Conservation (phyloP, 2,797 vertebrate genomes). For the Cossypha heuglini region DNA sequence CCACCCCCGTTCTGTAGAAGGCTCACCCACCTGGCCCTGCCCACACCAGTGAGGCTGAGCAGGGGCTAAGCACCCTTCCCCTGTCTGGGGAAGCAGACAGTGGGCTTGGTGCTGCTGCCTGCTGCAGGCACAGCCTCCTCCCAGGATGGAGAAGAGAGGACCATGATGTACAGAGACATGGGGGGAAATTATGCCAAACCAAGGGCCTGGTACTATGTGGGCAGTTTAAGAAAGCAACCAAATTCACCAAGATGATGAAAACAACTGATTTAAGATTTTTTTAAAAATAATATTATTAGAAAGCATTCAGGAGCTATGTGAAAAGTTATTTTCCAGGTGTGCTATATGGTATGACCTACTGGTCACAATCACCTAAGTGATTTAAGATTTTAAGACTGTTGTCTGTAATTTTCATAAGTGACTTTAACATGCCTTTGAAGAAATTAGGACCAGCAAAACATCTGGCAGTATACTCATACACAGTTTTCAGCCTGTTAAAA, state of each 20-base stretch:
- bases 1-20: background rate
- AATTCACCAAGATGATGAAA: background rate
- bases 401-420: background rate
- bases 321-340: background rate
- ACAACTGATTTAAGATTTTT: background rate
- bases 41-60: background rate
- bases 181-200: background rate
- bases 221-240: background rate
- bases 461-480: background rate
- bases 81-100: background rate
- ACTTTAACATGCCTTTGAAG: conserved; percentile 16
- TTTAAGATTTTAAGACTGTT: background rate
- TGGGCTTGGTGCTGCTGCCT: background rate
- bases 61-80: accelerated
- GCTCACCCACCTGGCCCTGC: background rate
- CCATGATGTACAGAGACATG: background rate
- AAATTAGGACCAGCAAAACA: background rate
- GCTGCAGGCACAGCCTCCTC: background rate
- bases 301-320: background rate
- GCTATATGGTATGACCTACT: background rate
- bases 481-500: background rate
- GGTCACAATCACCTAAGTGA: background rate
- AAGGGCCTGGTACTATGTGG: background rate
- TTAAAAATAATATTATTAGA: background rate
- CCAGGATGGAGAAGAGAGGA: background rate